Evolutionary conservation across 1,140 invertebrate genomes (phyloP).

Genomic region (Luehdorfia chinensis): DNA sequence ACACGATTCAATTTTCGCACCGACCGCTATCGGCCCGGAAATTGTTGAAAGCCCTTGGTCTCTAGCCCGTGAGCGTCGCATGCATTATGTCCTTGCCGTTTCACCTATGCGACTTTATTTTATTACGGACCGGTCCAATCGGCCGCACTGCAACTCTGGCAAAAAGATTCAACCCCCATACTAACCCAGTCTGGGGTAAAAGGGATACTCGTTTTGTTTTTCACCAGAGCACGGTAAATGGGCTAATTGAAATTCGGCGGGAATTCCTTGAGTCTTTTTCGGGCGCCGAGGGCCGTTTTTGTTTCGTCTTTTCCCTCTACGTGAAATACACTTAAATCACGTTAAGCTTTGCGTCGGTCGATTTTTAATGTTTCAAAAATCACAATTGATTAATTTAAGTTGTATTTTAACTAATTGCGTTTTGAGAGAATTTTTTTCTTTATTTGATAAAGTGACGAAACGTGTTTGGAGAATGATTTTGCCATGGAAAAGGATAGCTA

Average conservation of each 20-base stretch:
- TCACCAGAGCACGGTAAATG: slow-evolving; percentile 7
- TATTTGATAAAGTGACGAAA: no score
- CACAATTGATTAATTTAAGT: no score
- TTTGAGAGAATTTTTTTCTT: no score
- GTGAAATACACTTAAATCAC: no score
- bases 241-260: slow-evolving; percentile 14
- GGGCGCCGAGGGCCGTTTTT: no score
- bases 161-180: slow-evolving; percentile 12
- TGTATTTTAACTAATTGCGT: no score
- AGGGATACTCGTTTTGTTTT: slow-evolving; percentile 15
- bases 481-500: no score
- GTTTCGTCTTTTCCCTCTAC: no score
- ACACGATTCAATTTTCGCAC: slow-evolving; percentile 32
- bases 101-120: slow-evolving; percentile 4
- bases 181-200: slow-evolving; percentile 14
- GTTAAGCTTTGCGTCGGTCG: no score
- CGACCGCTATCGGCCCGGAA: slow-evolving; percentile 28
- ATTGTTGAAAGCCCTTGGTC: slow-evolving; percentile 34
- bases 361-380: no score
- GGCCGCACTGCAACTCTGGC: not conserved
- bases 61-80: slow-evolving; percentile 14
- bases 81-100: slow-evolving; percentile 8
- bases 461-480: no score
- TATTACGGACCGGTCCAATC: slow-evolving; percentile 12
- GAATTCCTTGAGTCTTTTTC: slow-evolving; percentile 5